Percentiles rank a stretch among this genome's conserved stretches.
These are phyloP conservation scores for Oscarella lobularis DNA, from an alignment of 37 sponge, comb jelly and placozoan genomes.

Conservation along the genomic window DNA sequence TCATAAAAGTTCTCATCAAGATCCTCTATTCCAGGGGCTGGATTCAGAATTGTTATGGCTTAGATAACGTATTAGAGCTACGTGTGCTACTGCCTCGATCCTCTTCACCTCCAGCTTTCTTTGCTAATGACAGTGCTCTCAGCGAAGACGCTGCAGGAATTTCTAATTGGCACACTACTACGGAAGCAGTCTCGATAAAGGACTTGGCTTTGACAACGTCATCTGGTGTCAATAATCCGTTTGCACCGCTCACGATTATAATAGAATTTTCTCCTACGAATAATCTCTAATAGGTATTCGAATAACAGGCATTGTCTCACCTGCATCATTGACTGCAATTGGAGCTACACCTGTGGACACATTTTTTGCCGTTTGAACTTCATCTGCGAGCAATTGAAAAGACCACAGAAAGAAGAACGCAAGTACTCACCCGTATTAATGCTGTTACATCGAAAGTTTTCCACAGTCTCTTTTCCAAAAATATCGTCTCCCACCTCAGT, in stretches of 20 bases:
- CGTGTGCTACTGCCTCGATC: too few species aligned
- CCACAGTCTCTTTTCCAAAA: slow-evolving; percentile 72
- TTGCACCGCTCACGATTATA: slow-evolving; percentile 89
- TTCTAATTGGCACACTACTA: slow-evolving; percentile 88
- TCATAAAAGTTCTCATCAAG: slow-evolving; percentile 43
- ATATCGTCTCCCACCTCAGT: slow-evolving; percentile 70
- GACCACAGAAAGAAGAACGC: too few species aligned
- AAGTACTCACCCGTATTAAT: slow-evolving; percentile 35
- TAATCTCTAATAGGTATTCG: neutral
- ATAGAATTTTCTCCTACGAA: slow-evolving; percentile 80
- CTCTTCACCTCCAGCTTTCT: too few species aligned
- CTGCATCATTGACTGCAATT: too few species aligned
- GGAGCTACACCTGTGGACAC: too few species aligned
- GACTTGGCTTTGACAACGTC: slow-evolving; percentile 44
- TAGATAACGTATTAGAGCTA: neutral
- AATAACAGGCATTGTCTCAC: neutral
- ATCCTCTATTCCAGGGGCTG: slow-evolving; percentile 16
- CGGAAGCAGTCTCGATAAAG: slow-evolving; percentile 49
- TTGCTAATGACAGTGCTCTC: too few species aligned
- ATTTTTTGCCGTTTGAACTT: too few species aligned
- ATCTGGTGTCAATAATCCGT: slow-evolving; percentile 24
- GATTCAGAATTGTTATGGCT: slow-evolving; percentile 8
- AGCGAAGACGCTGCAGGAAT: slow-evolving; percentile 49
- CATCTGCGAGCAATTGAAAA: too few species aligned
- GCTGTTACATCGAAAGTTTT: slow-evolving; percentile 68